Conservation (phyloP, 2,888 invertebrate species). For the Drosophila borealis region DNA sequence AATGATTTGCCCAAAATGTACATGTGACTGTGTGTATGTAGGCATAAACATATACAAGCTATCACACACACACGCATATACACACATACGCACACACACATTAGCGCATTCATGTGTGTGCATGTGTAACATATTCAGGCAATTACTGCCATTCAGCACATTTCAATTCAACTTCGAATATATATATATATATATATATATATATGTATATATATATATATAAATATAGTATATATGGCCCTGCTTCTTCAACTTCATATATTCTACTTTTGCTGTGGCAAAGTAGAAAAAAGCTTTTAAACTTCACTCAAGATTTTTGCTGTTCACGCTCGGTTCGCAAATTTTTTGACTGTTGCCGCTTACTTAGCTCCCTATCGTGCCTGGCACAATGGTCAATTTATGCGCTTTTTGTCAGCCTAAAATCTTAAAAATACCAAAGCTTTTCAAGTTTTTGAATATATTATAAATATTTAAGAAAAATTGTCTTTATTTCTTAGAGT, state of each 20-base stretch:
- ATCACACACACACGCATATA: neutral
- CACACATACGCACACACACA: conserved; percentile 20
- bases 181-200: neutral
- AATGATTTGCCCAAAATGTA: conserved; percentile 66
- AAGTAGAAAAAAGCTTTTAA: conserved; percentile 76
- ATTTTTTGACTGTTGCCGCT: conserved; percentile 75
- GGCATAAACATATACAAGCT: conserved; percentile 3
- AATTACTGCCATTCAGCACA: conserved; percentile 79
- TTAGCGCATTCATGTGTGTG: conserved; percentile 71
- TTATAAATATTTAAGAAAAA: no score
- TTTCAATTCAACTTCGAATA: conserved; percentile 78
- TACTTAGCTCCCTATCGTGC: conserved; percentile 29
- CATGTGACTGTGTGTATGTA: conserved; percentile 20
- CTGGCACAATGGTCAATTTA: conserved; percentile 30
- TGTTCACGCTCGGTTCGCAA: conserved; percentile 75
- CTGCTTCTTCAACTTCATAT: conserved; percentile 17
- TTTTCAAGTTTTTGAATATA: neutral
- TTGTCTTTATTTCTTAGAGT: no score
- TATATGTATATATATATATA: neutral
- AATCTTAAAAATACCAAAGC: no score
- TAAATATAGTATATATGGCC: neutral
- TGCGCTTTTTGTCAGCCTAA: no score
- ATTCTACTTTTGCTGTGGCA: conserved; percentile 34
- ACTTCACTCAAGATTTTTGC: conserved; percentile 79
- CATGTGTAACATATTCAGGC: conserved; percentile 78